A percentile compares a stretch with the other conserved stretches of the same genome.
phyloP scores from a whole-genome alignment of 2,888 invertebrate genomes.

The Ennomos fuscantarius region DNA sequence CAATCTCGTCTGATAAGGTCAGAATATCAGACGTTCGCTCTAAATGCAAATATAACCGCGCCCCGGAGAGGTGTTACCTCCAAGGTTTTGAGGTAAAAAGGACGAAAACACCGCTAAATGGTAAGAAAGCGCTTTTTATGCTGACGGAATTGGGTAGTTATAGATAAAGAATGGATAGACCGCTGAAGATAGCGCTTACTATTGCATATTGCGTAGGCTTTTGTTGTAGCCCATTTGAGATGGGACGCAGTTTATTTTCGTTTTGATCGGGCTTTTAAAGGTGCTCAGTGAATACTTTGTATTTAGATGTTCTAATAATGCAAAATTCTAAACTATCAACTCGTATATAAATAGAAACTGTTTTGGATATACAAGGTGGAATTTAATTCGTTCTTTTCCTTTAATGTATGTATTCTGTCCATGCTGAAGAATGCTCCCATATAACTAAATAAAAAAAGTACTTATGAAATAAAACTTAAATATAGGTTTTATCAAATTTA shows the following conservation, averaged over 20 bases:
- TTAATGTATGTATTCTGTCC: no score
- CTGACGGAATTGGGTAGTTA: slow-evolving; percentile 76
- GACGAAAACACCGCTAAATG: slow-evolving; percentile 80
- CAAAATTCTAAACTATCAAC: no score
- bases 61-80: slow-evolving; percentile 81
- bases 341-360: no score
- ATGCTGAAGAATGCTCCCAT: no score
- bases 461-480: no score
- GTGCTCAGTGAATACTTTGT: slow-evolving; percentile 28
- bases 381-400: no score
- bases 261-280: slow-evolving; percentile 44
- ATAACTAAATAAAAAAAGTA: no score
- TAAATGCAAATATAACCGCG: slow-evolving; percentile 83
- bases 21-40: slow-evolving; percentile 82
- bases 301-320: slow-evolving; percentile 6
- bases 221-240: slow-evolving; percentile 43
- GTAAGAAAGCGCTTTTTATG: slow-evolving; percentile 78
- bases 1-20: slow-evolving; percentile 82
- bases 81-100: slow-evolving; percentile 79
- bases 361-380: no score
- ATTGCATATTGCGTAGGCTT: slow-evolving; percentile 39
- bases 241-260: slow-evolving; percentile 41
- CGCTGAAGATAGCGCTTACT: slow-evolving; percentile 54
- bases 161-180: slow-evolving; percentile 77
- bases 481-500: no score